Conservation (phyloP, 2,113 vertebrate species). For the Phoenicopterus ruber region DNA sequence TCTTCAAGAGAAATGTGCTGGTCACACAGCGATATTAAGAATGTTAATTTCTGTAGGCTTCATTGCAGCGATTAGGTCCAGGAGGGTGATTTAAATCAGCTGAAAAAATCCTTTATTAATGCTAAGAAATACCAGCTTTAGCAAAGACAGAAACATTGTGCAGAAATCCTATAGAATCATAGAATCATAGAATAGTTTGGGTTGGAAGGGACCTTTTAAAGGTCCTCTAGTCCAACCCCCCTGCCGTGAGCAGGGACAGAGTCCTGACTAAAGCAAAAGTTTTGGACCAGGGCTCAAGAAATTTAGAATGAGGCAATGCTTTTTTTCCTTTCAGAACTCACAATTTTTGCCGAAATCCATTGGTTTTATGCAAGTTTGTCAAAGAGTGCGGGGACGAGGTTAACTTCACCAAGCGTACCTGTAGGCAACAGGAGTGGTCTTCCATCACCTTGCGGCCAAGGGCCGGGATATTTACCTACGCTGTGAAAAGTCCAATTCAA, state of each 20-base stretch:
- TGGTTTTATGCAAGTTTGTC: background rate
- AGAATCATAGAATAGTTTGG: no score
- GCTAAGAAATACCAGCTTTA: background rate
- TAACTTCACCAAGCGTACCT: background rate
- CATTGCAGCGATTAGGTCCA: background rate
- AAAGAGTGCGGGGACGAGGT: background rate
- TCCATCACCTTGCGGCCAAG: background rate
- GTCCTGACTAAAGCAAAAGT: background rate
- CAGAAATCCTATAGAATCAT: no score
- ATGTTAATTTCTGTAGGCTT: background rate
- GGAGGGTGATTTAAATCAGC: background rate
- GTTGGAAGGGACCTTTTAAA: no score
- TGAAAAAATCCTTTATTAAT: background rate
- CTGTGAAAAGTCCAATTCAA: background rate
- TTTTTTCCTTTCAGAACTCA: background rate
- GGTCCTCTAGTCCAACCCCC: no score
- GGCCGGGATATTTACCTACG: background rate
- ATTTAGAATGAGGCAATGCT: rapidly evolving
- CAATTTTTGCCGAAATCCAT: background rate
- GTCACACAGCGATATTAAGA: background rate
- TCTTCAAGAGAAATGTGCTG: background rate
- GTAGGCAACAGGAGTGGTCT: background rate
- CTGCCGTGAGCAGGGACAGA: no score
- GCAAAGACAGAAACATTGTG: background rate
- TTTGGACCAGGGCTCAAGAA: background rate